Base-by-base conservation (phyloP, 1,140 invertebrate genomes). In the Drosophila pachea region DNA sequence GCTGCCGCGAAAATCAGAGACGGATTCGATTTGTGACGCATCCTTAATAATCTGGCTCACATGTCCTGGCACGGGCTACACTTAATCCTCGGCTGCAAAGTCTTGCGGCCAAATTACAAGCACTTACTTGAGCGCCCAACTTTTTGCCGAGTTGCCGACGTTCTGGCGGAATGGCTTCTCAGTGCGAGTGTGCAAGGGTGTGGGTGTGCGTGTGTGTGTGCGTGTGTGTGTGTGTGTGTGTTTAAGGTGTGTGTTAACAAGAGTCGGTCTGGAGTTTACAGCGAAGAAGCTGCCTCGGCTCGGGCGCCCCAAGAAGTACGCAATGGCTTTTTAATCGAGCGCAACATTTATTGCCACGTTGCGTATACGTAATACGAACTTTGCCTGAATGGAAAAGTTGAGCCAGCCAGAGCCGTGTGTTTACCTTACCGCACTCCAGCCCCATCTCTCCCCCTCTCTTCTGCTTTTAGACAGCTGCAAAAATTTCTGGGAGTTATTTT, bases 311-410 rank as follows among this genome's bases (percentile, higher is more conserved):
- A 22, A 62, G 62, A 76, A 61, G 67, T 71, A 60, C 60, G 67
- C 72, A 72, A 68, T 77, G 54, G 40, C 12, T 72, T 74, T 77
- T 77, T 77, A 77, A 74, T 77, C 72, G 74, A 74, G 68, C 68
- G 60, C 68, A 71, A 76, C 67, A 74, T 70, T 76, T 76, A 74
- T 74, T 76, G 67, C 67, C 67, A 71, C 71, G 71, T 60, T 74
- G 70, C 66, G 61, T 74, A 70, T 76, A 74, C 68, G 69, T 58
- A 63, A 48, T 38, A 55, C 63, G 16, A 73, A 61, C 55, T 69
- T 64, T 49, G 9, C 48, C 33, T 40, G 31, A 33, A 22, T 45
- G 62, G 53, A 60, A 66, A 71, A 67, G 59, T 68, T 68, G 35
- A 29, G n/a, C 35, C 22, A 61, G 45, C 49, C 35, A 40, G 42